These are phyloP conservation scores for Ganaspis brasiliensis DNA, from an alignment of 2,888 invertebrate genomes.

Conservation along the genomic window DNA sequence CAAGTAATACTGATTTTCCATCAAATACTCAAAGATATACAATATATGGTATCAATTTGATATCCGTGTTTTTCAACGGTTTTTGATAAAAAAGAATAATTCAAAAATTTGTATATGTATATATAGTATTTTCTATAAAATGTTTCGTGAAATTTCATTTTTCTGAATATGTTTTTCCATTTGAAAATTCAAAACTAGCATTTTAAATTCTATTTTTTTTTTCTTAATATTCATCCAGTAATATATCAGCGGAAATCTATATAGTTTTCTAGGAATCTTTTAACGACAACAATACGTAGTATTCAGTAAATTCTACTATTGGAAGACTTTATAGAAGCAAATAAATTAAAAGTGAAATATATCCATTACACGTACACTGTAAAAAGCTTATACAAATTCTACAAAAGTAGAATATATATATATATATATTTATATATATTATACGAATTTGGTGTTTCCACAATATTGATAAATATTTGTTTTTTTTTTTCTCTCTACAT, in stretches of 20 bases:
- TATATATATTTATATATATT: not conserved
- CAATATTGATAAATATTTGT: not conserved
- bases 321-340: slow-evolving; percentile 20
- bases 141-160: slow-evolving; percentile 12
- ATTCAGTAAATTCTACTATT: slow-evolving; percentile 8
- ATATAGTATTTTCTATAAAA: slow-evolving; percentile 26
- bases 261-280: not conserved
- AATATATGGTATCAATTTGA: slow-evolving; percentile 27
- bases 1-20: slow-evolving; percentile 9
- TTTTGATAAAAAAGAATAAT: slow-evolving; percentile 7
- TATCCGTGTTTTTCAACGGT: not conserved
- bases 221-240: not conserved
- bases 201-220: not conserved
- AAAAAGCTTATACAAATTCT: slow-evolving; percentile 32
- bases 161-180: not conserved
- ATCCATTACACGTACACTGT: slow-evolving; percentile 26
- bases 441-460: slow-evolving; percentile 2
- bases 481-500: not conserved
- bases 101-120: slow-evolving; percentile 25
- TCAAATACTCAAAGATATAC: slow-evolving; percentile 29
- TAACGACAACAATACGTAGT: slow-evolving; percentile 24
- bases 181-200: slow-evolving; percentile 26
- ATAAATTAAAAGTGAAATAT: slow-evolving; percentile 16
- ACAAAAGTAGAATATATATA: slow-evolving; percentile 35
- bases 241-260: not conserved